phyloP scores from a whole-genome alignment of 1,140 invertebrate genomes.

The Samia ricini region DNA sequence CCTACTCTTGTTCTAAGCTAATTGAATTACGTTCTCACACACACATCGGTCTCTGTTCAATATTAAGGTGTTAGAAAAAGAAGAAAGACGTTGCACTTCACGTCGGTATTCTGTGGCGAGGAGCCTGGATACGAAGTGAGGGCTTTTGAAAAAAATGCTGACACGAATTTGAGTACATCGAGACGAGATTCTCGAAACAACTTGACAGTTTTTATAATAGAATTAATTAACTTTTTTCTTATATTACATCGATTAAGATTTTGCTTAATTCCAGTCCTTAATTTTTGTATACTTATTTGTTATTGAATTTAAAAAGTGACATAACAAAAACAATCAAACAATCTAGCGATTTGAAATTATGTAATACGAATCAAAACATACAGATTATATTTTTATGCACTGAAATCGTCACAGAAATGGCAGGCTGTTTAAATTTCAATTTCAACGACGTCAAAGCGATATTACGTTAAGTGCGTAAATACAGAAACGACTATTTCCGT shows the following conservation, averaged over 20 bases:
- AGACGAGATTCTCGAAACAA: slow-evolving; percentile 47
- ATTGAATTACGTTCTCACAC: slow-evolving; percentile 40
- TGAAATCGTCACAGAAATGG: slow-evolving; percentile 34
- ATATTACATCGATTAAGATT: not conserved
- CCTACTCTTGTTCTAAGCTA: slow-evolving; percentile 40
- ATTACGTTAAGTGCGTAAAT: slow-evolving; percentile 31
- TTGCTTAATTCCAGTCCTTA: not conserved
- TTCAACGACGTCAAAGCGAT: slow-evolving; percentile 24
- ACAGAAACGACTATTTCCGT: slow-evolving; percentile 56
- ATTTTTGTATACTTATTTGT: not conserved
- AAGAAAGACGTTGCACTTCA: slow-evolving; percentile 27
- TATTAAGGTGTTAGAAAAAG: slow-evolving; percentile 53
- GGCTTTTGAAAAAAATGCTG: slow-evolving; percentile 54
- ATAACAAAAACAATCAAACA: no score
- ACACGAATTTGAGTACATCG: slow-evolving; percentile 35
- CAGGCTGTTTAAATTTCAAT: slow-evolving; percentile 14
- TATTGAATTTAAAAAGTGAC: not conserved
- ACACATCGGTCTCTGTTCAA: slow-evolving; percentile 50
- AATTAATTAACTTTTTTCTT: slow-evolving; percentile 22
- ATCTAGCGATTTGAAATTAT: no score
- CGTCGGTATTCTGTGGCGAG: slow-evolving; percentile 26
- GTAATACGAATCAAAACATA: no score
- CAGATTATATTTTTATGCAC: no score
- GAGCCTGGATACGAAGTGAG: slow-evolving; percentile 41
- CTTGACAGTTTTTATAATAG: slow-evolving; percentile 61